These are phyloP conservation scores for Panthera uncia DNA, from an alignment of 2,113 vertebrate genomes.

Conservation along the genomic window DNA sequence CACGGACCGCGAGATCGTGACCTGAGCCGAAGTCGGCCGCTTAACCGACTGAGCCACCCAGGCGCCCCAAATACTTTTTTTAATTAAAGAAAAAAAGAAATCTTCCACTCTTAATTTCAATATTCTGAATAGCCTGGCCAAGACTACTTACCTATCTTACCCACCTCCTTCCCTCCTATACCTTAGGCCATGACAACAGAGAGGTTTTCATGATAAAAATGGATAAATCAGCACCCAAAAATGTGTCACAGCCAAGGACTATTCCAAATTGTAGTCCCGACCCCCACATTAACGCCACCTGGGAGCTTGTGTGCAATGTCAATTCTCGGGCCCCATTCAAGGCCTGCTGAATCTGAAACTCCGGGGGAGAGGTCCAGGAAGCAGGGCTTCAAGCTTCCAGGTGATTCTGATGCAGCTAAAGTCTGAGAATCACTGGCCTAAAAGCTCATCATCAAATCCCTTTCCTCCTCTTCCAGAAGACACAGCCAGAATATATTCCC, in stretches of 20 bases:
- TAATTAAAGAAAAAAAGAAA: not conserved
- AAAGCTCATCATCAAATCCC: not conserved
- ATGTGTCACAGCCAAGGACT: not conserved
- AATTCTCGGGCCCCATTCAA: not conserved
- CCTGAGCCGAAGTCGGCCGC: no score
- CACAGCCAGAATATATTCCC: not conserved
- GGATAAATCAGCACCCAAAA: not conserved
- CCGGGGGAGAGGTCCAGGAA: not conserved
- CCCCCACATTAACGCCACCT: rapidly evolving
- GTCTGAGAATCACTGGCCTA: not conserved
- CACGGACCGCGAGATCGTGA: no score
- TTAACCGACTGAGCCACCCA: no score
- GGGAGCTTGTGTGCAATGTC: not conserved
- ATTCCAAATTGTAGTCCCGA: not conserved
- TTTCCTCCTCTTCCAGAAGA: not conserved
- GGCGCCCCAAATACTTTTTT: no score
- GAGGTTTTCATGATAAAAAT: not conserved
- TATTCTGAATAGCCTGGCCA: not conserved
- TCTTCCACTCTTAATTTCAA: not conserved
- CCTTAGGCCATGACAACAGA: not conserved
- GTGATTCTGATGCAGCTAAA: not conserved
- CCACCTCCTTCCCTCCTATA: not conserved
- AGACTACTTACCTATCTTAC: not conserved
- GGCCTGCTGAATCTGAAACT: not conserved
- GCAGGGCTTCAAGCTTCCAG: not conserved